A percentile compares a stretch with the other conserved stretches of the same genome.
phyloP scores from a whole-genome alignment of 2,113 vertebrate genomes.

The Paedocypris sp. region DNA sequence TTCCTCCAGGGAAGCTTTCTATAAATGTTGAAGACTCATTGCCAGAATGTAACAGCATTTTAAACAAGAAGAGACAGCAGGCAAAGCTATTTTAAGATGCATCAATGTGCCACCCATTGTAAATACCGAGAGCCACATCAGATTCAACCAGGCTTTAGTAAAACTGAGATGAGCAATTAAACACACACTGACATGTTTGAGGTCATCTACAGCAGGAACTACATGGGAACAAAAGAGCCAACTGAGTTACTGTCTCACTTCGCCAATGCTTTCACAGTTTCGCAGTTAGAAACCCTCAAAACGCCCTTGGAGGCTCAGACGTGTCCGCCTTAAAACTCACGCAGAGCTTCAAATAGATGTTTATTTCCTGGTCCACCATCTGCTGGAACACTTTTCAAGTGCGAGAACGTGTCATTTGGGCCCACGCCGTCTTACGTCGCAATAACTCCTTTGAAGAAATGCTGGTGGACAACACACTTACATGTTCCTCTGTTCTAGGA shows the following conservation, averaged over 20 bases:
- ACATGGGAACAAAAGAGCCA: neutral
- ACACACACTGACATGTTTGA: neutral
- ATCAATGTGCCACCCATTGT: neutral
- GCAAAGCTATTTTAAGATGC: neutral
- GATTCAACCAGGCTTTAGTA: neutral
- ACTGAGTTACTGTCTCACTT: neutral
- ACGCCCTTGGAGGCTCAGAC: neutral
- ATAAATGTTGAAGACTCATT: constrained; percentile 5
- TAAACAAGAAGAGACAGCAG: neutral
- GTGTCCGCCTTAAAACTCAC: constrained; percentile 16
- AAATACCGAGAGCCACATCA: neutral
- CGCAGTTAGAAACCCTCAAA: neutral
- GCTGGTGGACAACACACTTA: too few relatives aligned
- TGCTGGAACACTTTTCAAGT: neutral
- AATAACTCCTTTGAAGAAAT: too few relatives aligned
- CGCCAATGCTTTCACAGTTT: neutral
- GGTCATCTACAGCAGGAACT: too few relatives aligned
- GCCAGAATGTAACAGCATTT: constrained; percentile 16
- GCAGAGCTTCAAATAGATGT: neutral
- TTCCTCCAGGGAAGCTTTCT: neutral
- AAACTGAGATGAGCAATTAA: neutral
- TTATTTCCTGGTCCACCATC: constrained; percentile 4
- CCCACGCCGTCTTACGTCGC: neutral
- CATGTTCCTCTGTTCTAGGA: neutral
- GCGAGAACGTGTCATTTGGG: neutral